A percentile compares a stretch with the other conserved stretches of the same genome.
phyloP scores from a whole-genome alignment of 1,140 invertebrate species.

The Ridgeia piscesae region DNA sequence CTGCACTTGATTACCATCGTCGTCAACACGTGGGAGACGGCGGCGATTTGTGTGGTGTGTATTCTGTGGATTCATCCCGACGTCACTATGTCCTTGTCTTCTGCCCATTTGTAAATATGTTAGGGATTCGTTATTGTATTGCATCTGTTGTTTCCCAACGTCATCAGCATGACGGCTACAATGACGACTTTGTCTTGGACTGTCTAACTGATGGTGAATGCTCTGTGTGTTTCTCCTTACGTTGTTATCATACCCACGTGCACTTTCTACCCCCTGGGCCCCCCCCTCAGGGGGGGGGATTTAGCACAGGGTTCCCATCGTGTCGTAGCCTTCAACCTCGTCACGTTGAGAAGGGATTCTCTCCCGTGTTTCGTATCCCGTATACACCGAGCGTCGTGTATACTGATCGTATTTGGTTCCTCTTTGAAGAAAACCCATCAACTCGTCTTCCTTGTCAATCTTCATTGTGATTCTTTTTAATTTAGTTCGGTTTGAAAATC shows the following conservation, averaged over 20 bases:
- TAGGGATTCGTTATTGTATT: too few species aligned
- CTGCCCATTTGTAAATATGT: too few species aligned
- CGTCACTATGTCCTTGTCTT: background rate
- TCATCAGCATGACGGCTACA: background rate
- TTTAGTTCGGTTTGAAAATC: background rate
- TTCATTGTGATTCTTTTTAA: background rate
- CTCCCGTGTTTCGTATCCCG: background rate
- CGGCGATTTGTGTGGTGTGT: background rate
- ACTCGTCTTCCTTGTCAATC: background rate
- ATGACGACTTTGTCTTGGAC: background rate
- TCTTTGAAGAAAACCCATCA: background rate
- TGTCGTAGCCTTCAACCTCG: background rate
- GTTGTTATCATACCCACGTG: background rate
- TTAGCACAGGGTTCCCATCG: background rate
- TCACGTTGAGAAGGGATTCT: background rate
- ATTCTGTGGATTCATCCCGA: background rate
- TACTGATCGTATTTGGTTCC: background rate
- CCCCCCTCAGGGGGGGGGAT: background rate
- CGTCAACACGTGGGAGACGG: background rate
- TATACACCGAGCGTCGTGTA: background rate
- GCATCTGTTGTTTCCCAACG: too few species aligned
- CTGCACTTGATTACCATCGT: too few species aligned
- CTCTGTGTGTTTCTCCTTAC: background rate
- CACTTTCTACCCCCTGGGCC: background rate
- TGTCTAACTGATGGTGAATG: background rate